Evolutionary conservation across 2,797 vertebrate genomes (phyloP), one percentile per base, ranked within the genome.

Genomic region (Syndactyla subalaris): DNA sequence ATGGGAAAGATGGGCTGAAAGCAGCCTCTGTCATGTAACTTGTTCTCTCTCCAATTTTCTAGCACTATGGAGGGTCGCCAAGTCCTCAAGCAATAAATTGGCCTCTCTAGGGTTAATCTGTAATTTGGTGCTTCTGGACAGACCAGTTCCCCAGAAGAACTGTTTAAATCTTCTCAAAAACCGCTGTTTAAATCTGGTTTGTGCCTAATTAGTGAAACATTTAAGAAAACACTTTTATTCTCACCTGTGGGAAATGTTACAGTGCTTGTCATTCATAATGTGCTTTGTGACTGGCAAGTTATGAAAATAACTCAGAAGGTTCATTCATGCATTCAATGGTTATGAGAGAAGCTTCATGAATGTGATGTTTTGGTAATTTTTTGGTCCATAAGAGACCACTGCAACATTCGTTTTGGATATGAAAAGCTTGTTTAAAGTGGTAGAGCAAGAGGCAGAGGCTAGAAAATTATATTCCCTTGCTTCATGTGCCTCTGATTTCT

Each of bases 291-390:
- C 26, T 83, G 52, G 46, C 7, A 52, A 57, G 36, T 9, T 73
- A 3, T 3, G 11, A 88, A 52, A 22, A 4, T 70, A 87, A 29
- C 34, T 38, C 89, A 52, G 26, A 10, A 73, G 43, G 30, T 46
- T 93, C 59, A 32, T 70, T 43, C 48, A 54, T 71, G 41, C 3
- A 3, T 45, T 30, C 74, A 27, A 6, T 62, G 61, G 48, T 49
- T 54, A 55, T 0, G 0, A 7, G 30, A 85, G 26, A 76, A 52
- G 8, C 61, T 74, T 7, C 4, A 9, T 32, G 17, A 26, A 22
- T 66, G 26, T 62, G 30, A 4, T 72, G 8, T 30, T 81, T 75
- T 86, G 10, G 59, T 51, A 46, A 46, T 63, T 66, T 41, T 57
- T 87, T 89, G 21, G 14, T 72, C 67, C 22, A 2, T n/a, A 34